phyloP scores from a whole-genome alignment of 1,140 invertebrate genomes.

The Ectropis grisescens region DNA sequence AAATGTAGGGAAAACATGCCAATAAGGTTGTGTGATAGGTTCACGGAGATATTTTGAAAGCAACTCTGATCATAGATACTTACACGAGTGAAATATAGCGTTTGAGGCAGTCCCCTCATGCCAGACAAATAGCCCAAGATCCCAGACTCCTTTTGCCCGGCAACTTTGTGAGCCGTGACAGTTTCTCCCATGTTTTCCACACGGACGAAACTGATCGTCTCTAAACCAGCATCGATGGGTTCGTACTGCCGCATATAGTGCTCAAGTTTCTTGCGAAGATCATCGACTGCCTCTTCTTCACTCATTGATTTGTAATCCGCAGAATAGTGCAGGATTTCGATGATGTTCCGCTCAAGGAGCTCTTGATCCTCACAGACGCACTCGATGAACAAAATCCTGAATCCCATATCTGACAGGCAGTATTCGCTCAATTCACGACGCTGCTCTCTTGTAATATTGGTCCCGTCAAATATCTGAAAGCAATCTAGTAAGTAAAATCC shows the following conservation, averaged over 20 bases:
- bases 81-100: slow-evolving; percentile 65
- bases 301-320: slow-evolving; percentile 90
- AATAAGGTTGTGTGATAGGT: too few species aligned
- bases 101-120: slow-evolving; percentile 57
- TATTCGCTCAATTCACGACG: slow-evolving; percentile 83
- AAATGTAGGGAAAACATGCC: too few species aligned
- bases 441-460: slow-evolving; percentile 87
- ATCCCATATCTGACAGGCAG: slow-evolving; percentile 80
- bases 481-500: too few species aligned
- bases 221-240: slow-evolving; percentile 62
- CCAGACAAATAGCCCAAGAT: slow-evolving; percentile 63
- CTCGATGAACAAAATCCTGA: slow-evolving; percentile 93
- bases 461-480: slow-evolving; percentile 91
- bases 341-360: slow-evolving; percentile 88
- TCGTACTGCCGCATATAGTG: slow-evolving; percentile 90
- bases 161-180: slow-evolving; percentile 54
- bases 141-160: slow-evolving; percentile 60
- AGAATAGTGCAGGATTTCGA: slow-evolving; percentile 92
- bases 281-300: slow-evolving; percentile 80
- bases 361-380: slow-evolving; percentile 89
- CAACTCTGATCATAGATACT: too few species aligned
- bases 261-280: slow-evolving; percentile 86
- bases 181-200: slow-evolving; percentile 62
- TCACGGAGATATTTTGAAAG: too few species aligned
- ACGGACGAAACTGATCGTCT: slow-evolving; percentile 53